These are phyloP conservation scores for Drosophila fuyamai DNA, from an alignment of 1,140 invertebrate genomes.

Conservation along the genomic window DNA sequence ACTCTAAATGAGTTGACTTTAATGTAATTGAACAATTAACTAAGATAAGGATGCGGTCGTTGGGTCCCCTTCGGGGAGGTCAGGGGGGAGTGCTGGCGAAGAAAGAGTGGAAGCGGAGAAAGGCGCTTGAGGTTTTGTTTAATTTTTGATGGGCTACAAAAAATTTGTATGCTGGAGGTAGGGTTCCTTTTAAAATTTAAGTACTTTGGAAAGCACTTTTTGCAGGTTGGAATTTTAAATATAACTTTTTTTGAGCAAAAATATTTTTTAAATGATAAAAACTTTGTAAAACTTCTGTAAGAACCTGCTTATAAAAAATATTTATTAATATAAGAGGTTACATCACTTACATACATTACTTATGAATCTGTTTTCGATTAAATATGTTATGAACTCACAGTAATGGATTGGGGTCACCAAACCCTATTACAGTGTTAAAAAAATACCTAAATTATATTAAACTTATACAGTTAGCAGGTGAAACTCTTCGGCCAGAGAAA, in stretches of 20 bases:
- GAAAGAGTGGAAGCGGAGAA: slow-evolving; percentile 6
- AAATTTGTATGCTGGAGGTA: background rate
- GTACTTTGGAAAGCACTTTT: background rate
- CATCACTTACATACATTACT: too few relatives aligned
- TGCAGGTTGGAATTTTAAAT: background rate
- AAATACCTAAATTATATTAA: too few relatives aligned
- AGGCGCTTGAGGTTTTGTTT: slow-evolving; percentile 25
- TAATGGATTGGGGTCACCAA: too few relatives aligned
- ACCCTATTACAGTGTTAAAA: too few relatives aligned
- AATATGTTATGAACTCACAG: too few relatives aligned
- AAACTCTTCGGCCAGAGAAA: slow-evolving; percentile 34
- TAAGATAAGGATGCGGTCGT: slow-evolving; percentile 44
- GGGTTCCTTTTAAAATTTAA: background rate
- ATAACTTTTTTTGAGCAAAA: too few relatives aligned
- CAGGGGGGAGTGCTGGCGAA: slow-evolving; percentile 1
- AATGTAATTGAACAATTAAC: slow-evolving; percentile 69
- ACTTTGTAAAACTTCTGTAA: too few relatives aligned
- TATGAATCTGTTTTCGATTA: too few relatives aligned
- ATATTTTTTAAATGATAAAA: too few relatives aligned
- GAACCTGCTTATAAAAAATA: too few relatives aligned
- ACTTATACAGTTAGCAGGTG: too few relatives aligned
- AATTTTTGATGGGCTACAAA: slow-evolving; percentile 15
- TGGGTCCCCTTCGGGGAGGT: slow-evolving; percentile 1
- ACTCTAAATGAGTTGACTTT: slow-evolving; percentile 50
- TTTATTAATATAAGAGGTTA: too few relatives aligned